phyloP scores from a whole-genome alignment of 2,113 vertebrate genomes.

The Poeciliopsis turrubarensis region DNA sequence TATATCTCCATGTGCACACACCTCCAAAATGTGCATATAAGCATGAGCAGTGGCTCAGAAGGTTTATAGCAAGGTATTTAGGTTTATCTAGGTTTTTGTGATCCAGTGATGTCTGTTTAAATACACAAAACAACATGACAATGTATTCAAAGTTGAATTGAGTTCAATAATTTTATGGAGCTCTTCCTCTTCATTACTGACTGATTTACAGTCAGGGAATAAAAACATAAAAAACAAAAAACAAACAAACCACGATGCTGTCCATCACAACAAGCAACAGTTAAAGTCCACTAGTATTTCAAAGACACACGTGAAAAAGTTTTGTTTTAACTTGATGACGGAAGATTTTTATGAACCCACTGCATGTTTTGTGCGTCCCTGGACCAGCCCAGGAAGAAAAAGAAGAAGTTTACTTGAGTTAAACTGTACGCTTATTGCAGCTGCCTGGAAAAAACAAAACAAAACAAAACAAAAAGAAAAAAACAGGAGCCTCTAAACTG shows the following conservation, averaged over 20 bases:
- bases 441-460: conserved; percentile 42
- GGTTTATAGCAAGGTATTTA: too few species aligned
- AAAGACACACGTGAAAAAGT: neutral
- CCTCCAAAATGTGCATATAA: too few species aligned
- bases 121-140: neutral
- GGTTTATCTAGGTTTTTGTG: too few species aligned
- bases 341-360: neutral
- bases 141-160: neutral
- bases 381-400: conserved; percentile 8
- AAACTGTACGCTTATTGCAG: conserved; percentile 44
- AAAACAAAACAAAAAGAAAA: neutral
- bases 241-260: neutral
- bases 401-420: conserved; percentile 21
- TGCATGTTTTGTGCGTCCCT: neutral
- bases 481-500: conserved; percentile 58
- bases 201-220: neutral
- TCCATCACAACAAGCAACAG: neutral
- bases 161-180: neutral
- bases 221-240: neutral
- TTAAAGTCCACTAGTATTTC: neutral
- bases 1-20: too few species aligned
- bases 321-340: neutral
- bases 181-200: neutral
- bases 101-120: neutral
- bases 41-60: too few species aligned